phyloP scores from a whole-genome alignment of 1,140 invertebrate genomes.

The Saccostrea cuccullata region DNA sequence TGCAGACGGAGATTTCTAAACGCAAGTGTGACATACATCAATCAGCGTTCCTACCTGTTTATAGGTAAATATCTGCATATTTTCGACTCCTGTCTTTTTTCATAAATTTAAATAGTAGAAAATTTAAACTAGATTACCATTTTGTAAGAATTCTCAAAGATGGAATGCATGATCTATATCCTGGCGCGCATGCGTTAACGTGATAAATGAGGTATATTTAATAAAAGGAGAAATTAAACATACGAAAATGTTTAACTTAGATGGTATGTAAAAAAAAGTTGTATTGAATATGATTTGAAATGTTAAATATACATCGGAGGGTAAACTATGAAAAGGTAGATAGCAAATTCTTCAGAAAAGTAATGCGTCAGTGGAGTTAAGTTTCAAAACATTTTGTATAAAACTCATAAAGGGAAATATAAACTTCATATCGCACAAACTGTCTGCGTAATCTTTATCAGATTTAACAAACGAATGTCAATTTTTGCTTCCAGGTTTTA shows the following conservation, averaged over 20 bases:
- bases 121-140: not conserved
- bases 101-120: not conserved
- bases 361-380: not conserved
- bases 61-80: not conserved
- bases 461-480: slow-evolving; percentile 17
- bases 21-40: slow-evolving; percentile 23
- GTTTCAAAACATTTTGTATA: slow-evolving; percentile 14
- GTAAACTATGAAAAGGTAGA: not conserved
- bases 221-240: not conserved
- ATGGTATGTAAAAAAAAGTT: not conserved
- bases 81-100: not conserved
- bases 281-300: not conserved
- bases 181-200: slow-evolving; percentile 25
- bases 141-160: not conserved
- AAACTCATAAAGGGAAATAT: slow-evolving; percentile 1
- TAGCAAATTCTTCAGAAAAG: not conserved
- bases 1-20: not conserved
- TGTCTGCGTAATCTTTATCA: slow-evolving; percentile 17
- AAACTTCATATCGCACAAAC: not conserved
- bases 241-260: not conserved
- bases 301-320: not conserved
- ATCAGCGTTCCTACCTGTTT: not conserved
- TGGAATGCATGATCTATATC: not conserved
- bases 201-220: not conserved
- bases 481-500: slow-evolving; percentile 29